Conservation (phyloP, 2,113 vertebrate species). For the Caloenas nicobarica region DNA sequence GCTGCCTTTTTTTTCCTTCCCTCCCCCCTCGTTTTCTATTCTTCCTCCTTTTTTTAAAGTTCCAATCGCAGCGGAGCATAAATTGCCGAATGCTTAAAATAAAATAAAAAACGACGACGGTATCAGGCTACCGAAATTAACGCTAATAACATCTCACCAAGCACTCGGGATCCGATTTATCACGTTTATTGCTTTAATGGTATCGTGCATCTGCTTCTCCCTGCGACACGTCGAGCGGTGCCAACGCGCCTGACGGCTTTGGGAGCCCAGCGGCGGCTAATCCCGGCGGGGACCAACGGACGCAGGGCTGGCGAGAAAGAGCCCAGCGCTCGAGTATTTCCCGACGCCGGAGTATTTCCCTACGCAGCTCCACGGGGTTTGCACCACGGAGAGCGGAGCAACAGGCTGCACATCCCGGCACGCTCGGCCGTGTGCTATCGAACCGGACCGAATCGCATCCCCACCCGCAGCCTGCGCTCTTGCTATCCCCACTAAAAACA, state of each 20-base stretch:
- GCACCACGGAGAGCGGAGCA: too few species aligned
- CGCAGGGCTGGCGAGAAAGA: background rate
- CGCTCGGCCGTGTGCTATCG: too few species aligned
- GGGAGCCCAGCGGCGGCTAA: conserved; percentile 18
- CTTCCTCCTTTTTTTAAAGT: background rate
- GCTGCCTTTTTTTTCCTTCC: background rate
- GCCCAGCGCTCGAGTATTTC: background rate
- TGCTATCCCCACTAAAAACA: background rate
- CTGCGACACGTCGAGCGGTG: conserved; percentile 32
- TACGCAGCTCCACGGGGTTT: accelerated
- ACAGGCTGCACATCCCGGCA: too few species aligned
- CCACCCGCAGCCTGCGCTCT: too few species aligned
- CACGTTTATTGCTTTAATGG: conserved; percentile 59
- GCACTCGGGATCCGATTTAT: conserved; percentile 59
- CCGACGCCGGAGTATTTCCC: background rate
- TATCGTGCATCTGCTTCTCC: conserved; percentile 68
- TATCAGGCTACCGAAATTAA: conserved; percentile 64
- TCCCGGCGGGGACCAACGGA: conserved; percentile 12
- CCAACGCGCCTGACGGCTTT: conserved; percentile 64
- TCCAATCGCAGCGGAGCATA: background rate
- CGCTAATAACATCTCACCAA: conserved; percentile 50
- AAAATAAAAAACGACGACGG: conserved; percentile 35
- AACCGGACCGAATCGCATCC: too few species aligned
- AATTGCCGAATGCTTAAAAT: conserved; percentile 33
- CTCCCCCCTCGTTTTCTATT: background rate